Evolutionary conservation across 1,140 invertebrate species (phyloP).

Genomic region (Hestina assimilis): DNA sequence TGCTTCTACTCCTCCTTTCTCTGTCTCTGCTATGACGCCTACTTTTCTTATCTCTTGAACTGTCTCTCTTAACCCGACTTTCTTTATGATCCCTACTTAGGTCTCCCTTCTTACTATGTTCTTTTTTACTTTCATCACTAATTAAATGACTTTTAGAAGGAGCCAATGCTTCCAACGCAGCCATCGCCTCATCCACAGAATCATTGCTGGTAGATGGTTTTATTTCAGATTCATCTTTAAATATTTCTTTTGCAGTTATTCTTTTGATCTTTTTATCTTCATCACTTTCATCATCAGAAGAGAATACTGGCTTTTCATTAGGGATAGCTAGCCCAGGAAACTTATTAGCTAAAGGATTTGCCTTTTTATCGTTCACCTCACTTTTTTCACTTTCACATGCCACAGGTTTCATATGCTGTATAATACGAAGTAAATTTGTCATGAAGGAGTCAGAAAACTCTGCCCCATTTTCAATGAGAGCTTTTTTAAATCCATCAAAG

Average conservation of each 20-base stretch:
- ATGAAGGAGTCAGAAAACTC: slow-evolving; percentile 97
- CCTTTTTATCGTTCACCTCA: slow-evolving; percentile 47
- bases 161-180: slow-evolving; percentile 92
- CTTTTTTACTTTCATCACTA: slow-evolving; percentile 50
- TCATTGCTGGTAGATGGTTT: slow-evolving; percentile 61
- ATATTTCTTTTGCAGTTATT: slow-evolving; percentile 70
- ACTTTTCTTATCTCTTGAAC: slow-evolving; percentile 45
- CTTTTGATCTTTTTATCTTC: slow-evolving; percentile 60
- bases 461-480: slow-evolving; percentile 93
- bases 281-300: slow-evolving; percentile 63
- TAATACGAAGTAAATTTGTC: slow-evolving; percentile 93
- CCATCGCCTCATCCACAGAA: slow-evolving; percentile 90
- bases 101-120: slow-evolving; percentile 44
- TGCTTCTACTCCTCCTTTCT: slow-evolving; percentile 40
- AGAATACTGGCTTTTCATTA: slow-evolving; percentile 84
- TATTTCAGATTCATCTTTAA: slow-evolving; percentile 58
- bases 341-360: slow-evolving; percentile 84
- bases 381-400: slow-evolving; percentile 38
- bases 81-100: slow-evolving; percentile 59
- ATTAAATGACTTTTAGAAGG: slow-evolving; percentile 72
- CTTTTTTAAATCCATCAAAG: slow-evolving; percentile 93
- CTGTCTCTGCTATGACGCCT: slow-evolving; percentile 45
- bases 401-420: slow-evolving; percentile 94
- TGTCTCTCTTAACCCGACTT: slow-evolving; percentile 37
- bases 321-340: slow-evolving; percentile 95